Evolutionary conservation across 2,888 invertebrate genomes (phyloP), one percentile per base, ranked within the genome.

Genomic region (Coecobrya sp.): DNA sequence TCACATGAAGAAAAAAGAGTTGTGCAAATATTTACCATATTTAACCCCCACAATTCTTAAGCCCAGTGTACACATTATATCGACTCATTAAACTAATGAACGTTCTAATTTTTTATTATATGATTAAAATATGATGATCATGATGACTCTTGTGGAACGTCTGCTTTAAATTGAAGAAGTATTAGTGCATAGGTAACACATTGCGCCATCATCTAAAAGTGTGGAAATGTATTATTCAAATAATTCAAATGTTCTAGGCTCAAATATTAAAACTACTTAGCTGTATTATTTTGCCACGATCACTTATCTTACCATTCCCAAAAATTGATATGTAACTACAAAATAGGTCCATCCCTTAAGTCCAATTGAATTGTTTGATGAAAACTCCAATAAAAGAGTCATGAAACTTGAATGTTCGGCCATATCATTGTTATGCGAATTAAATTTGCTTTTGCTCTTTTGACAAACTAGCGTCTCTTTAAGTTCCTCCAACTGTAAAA

Each of bases 181-280:
- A 86, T 55, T 16, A 86, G 55, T 16, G 86, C 73, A 19, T 86
- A 86, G 3, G 73, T 73, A 19, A 86, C 7, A 19, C 86, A 55
- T 27, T 86, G 86, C 25, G 86, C 16, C 27, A 73, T 55, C 86
- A 86, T 86, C 86, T 86, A 52, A 73, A 55, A 19, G 27, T 36
- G 36, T 36, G n/a, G n/a, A n/a, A n/a, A n/a, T n/a, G n/a, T n/a
- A n/a, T n/a, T n/a, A n/a, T 36, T 36, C 36, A 36, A 36, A n/a
- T n/a, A n/a, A n/a, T n/a, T n/a, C n/a, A n/a, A n/a, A n/a, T n/a
- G n/a, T n/a, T n/a, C n/a, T n/a, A n/a, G n/a, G n/a, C n/a, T n/a
- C n/a, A n/a, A n/a, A n/a, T n/a, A n/a, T n/a, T n/a, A n/a, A n/a
- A n/a, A n/a, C n/a, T n/a, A n/a, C n/a, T n/a, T n/a, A n/a, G n/a